phyloP scores from a whole-genome alignment of 1,140 invertebrate species.

The Cepaea nemoralis region DNA sequence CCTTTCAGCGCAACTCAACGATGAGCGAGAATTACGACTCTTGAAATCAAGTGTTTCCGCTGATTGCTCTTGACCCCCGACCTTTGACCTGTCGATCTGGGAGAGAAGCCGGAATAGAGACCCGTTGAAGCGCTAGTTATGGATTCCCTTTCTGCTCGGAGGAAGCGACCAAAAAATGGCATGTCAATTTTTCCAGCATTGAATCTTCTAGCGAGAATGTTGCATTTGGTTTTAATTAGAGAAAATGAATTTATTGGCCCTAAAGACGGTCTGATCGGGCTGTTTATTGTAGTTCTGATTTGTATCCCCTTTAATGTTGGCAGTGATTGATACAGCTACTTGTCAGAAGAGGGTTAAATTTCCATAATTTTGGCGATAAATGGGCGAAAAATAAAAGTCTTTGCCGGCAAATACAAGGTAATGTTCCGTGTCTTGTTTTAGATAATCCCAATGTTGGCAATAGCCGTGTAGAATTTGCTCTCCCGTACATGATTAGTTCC shows the following conservation, averaged over 20 bases:
- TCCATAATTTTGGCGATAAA: not conserved
- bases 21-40: not conserved
- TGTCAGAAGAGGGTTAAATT: not conserved
- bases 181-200: slow-evolving; percentile 8
- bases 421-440: not conserved
- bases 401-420: not conserved
- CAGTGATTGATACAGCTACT: not conserved
- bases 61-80: slow-evolving; percentile 26
- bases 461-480: no score
- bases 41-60: slow-evolving; percentile 21
- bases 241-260: slow-evolving; percentile 12
- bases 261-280: not conserved
- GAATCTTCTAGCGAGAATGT: not conserved
- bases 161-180: not conserved
- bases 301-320: not conserved
- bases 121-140: not conserved
- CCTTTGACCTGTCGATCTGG: slow-evolving; percentile 13
- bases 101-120: not conserved
- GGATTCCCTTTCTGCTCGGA: not conserved
- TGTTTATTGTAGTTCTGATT: not conserved
- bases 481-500: no score
- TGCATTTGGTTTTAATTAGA: slow-evolving; percentile 10
- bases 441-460: no score
- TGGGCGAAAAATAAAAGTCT: not conserved
- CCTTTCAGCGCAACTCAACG: not conserved